A percentile compares a stretch with the other conserved stretches of the same genome.
Conservation (phyloP, 2,888 invertebrate species). For the Ecdyonurus torrentis region DNA sequence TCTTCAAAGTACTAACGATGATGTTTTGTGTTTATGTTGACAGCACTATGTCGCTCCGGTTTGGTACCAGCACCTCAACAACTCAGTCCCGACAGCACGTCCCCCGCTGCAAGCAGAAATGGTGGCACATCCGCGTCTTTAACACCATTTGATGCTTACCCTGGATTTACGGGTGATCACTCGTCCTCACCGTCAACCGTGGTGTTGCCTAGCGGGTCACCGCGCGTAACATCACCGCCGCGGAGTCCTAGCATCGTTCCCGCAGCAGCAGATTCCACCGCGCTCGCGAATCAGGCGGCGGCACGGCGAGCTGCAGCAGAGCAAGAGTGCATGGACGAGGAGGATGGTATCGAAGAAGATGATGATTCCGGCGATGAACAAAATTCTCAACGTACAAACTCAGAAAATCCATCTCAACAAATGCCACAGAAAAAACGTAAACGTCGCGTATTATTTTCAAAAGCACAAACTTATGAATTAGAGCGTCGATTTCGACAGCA, state of each 20-base stretch:
- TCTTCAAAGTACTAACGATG: no score
- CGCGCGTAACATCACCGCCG: slow-evolving; percentile 12
- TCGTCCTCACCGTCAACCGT: not conserved
- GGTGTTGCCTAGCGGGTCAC: not conserved
- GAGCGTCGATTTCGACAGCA: slow-evolving; percentile 92
- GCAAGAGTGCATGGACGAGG: slow-evolving; percentile 22
- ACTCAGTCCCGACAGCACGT: slow-evolving; percentile 72
- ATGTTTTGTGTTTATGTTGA: slow-evolving; percentile 17
- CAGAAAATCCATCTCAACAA: slow-evolving; percentile 5
- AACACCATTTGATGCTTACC: not conserved
- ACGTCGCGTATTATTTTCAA: slow-evolving; percentile 90
- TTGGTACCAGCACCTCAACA: slow-evolving; percentile 31
- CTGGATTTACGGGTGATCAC: not conserved
- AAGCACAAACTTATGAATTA: slow-evolving; percentile 91
- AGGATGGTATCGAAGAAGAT: slow-evolving; percentile 15
- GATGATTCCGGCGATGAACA: slow-evolving; percentile 9
- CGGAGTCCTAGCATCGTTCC: slow-evolving; percentile 25
- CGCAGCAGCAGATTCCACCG: slow-evolving; percentile 26
- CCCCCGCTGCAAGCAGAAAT: slow-evolving; percentile 53
- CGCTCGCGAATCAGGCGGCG: slow-evolving; percentile 4
- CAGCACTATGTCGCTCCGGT: slow-evolving; percentile 5
- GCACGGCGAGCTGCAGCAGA: slow-evolving; percentile 7
- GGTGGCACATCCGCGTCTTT: not conserved
- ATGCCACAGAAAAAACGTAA: slow-evolving; percentile 72
- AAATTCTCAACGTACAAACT: slow-evolving; percentile 25